Percentiles rank a stretch among this genome's conserved stretches.
Conservation (phyloP, 30 jellyfish, hydroid and myxozoan genomes). For the Nemopilema nomurai region DNA sequence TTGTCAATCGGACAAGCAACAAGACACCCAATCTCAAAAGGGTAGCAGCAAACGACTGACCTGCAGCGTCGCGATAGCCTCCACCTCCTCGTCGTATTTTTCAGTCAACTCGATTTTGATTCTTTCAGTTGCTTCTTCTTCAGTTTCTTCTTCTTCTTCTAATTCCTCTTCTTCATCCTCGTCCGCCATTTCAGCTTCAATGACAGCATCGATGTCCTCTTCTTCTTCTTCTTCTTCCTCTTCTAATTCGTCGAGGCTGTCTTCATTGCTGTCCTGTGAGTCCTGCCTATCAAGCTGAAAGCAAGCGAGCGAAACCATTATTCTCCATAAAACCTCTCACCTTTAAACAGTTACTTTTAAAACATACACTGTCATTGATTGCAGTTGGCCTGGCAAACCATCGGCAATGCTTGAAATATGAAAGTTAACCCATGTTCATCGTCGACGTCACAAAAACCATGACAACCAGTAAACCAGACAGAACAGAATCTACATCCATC, state of each 20-base stretch:
- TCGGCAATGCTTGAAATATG: too few species aligned
- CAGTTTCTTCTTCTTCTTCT: conserved; percentile 91
- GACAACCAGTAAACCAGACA: too few species aligned
- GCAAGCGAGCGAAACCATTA: background rate
- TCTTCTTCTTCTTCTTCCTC: conserved; percentile 84
- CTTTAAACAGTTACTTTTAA: too few species aligned
- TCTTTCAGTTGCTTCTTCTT: conserved; percentile 92
- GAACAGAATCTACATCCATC: too few species aligned
- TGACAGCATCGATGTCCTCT: conserved; percentile 74
- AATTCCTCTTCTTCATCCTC: conserved; percentile 85
- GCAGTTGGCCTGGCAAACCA: too few species aligned
- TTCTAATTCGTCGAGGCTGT: conserved; percentile 73
- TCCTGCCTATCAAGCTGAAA: conserved; percentile 37
- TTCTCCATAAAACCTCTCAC: too few species aligned
- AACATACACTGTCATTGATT: too few species aligned
- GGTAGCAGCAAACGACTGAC: conserved; percentile 41
- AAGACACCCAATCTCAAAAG: too few species aligned
- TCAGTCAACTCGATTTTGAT: conserved; percentile 80
- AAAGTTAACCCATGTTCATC: too few species aligned
- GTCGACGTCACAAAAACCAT: too few species aligned
- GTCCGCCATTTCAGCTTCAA: conserved; percentile 86
- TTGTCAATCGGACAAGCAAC: too few species aligned
- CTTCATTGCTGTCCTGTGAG: conserved; percentile 61
- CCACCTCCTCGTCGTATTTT: conserved; percentile 75
- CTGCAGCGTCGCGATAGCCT: conserved; percentile 45